phyloP scores from a whole-genome alignment of 1,140 invertebrate species.

The Musca domestica region DNA sequence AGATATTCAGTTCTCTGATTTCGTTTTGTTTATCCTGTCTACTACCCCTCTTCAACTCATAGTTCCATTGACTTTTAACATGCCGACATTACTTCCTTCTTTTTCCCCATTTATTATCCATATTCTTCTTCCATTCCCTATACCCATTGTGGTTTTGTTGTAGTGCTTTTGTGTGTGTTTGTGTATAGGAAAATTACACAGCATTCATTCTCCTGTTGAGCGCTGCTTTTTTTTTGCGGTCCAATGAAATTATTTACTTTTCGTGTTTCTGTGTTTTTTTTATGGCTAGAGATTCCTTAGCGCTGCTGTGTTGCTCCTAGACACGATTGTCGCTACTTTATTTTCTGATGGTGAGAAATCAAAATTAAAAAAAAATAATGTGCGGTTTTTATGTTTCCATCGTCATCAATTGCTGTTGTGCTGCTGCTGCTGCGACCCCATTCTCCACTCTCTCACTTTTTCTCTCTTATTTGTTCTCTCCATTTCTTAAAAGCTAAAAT shows the following conservation, averaged over 20 bases:
- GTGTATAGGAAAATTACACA: neutral
- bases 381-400: too few species aligned
- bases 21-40: too few species aligned
- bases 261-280: neutral
- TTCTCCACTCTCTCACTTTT: neutral
- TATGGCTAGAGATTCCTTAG: slow-evolving; percentile 28
- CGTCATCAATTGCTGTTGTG: too few species aligned
- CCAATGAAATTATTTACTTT: neutral
- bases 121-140: slow-evolving; percentile 46
- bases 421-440: neutral
- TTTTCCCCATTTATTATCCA: slow-evolving; percentile 38
- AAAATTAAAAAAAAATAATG: too few species aligned
- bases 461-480: neutral
- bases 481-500: neutral
- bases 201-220: neutral
- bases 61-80: too few species aligned
- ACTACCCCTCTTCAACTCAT: too few species aligned
- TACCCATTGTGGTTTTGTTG: slow-evolving; percentile 14
- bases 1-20: too few species aligned
- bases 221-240: neutral
- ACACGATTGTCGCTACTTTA: too few species aligned
- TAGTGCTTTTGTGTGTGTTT: neutral
- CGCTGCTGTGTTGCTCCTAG: neutral
- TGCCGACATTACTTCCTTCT: slow-evolving; percentile 33
- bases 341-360: neutral